Conservation (phyloP, 2,113 vertebrate species). For the Anolis sagrei region DNA sequence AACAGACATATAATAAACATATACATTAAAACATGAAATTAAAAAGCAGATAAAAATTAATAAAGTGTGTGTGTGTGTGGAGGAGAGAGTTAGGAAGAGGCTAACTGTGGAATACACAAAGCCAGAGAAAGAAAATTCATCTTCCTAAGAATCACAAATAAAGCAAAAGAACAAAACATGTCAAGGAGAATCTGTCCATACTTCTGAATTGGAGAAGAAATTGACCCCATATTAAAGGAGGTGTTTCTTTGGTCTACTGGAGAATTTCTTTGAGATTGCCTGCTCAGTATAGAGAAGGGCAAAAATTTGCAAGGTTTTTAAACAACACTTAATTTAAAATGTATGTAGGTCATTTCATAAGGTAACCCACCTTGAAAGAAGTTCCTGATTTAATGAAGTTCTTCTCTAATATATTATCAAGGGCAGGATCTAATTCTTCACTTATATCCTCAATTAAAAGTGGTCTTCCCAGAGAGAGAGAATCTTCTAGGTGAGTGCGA, state of each 20-base stretch:
- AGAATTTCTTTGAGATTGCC: not conserved
- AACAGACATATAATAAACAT: no score
- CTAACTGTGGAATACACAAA: not conserved
- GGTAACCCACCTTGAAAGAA: constrained; percentile 75
- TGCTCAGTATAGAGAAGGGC: not conserved
- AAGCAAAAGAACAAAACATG: not conserved
- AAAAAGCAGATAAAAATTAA: no score
- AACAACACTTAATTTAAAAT: not conserved
- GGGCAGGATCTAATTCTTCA: constrained; percentile 79
- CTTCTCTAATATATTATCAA: constrained; percentile 82
- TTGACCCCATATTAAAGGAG: not conserved
- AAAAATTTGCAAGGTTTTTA: not conserved
- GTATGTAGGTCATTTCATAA: constrained; percentile 25
- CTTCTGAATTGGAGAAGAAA: not conserved
- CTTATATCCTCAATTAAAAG: constrained; percentile 80
- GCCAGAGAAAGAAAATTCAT: not conserved
- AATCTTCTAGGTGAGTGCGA: constrained; percentile 78
- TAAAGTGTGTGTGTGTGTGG: no score
- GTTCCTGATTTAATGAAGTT: constrained; percentile 82
- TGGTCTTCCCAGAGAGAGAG: constrained; percentile 78
- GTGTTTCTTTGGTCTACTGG: not conserved
- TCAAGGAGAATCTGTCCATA: not conserved
- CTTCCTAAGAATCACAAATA: not conserved
- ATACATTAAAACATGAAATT: no score
- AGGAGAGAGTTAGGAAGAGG: no score